Percentiles rank a stretch among this genome's conserved stretches.
These are phyloP conservation scores for Chydorus sphaericus DNA, from an alignment of 2,888 invertebrate species.

Conservation along the genomic window DNA sequence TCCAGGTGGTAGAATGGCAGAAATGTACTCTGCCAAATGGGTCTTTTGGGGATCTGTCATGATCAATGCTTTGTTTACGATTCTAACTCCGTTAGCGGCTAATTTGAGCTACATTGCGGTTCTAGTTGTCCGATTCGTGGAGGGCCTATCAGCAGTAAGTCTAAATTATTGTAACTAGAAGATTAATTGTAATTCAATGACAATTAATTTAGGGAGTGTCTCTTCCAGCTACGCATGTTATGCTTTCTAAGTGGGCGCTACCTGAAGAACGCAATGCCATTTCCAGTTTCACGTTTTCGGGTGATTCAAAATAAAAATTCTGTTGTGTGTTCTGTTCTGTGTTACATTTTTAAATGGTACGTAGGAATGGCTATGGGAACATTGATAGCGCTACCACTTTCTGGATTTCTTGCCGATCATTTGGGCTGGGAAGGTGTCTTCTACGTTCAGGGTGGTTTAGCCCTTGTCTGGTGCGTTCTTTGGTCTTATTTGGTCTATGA, in stretches of 20 bases:
- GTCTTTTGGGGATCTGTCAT: constrained; percentile 66
- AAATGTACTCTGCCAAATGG: constrained; percentile 74
- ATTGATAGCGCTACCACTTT: constrained; percentile 58
- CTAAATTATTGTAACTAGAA: too few relatives aligned
- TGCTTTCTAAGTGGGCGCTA: constrained; percentile 80
- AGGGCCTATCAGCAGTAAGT: constrained; percentile 61
- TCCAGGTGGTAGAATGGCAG: constrained; percentile 61
- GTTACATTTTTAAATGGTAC: too few relatives aligned
- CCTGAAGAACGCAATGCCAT: constrained; percentile 71
- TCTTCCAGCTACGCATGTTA: constrained; percentile 80
- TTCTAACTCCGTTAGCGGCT: constrained; percentile 61
- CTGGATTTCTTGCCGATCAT: constrained; percentile 54
- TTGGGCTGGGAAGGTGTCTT: constrained; percentile 68
- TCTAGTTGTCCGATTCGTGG: constrained; percentile 48
- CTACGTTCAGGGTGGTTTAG: constrained; percentile 60
- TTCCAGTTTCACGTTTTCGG: constrained; percentile 56
- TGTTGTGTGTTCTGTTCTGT: too few relatives aligned
- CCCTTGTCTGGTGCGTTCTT: constrained; percentile 54
- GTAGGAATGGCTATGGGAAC: constrained; percentile 78
- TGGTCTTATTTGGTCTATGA: constrained; percentile 58
- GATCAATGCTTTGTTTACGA: constrained; percentile 57
- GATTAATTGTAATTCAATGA: too few relatives aligned
- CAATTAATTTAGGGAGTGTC: constrained; percentile 48
- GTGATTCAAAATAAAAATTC: too few relatives aligned
- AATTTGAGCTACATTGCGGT: constrained; percentile 47